Evolutionary conservation across 2,888 invertebrate genomes (phyloP).

Genomic region (Spilosoma lubricipeda): DNA sequence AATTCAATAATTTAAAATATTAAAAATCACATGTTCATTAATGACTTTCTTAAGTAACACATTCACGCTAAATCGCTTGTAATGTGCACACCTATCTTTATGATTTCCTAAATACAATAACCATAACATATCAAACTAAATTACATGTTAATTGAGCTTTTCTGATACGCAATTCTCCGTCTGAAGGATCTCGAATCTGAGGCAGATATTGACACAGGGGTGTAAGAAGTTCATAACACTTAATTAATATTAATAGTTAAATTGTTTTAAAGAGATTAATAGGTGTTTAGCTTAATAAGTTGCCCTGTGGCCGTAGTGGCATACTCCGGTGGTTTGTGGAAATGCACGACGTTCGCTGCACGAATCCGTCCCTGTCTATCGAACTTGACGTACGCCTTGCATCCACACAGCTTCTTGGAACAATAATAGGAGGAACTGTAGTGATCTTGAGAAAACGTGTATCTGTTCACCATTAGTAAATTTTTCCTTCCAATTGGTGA

Average conservation of each 20-base stretch:
- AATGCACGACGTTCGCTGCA: conserved; percentile 13
- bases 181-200: not conserved
- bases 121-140: not conserved
- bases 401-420: conserved; percentile 47
- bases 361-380: conserved; percentile 22
- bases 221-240: not conserved
- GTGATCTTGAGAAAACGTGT: conserved; percentile 49
- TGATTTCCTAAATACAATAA: not conserved
- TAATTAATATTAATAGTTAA: not conserved
- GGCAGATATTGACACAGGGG: not conserved
- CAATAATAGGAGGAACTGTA: conserved; percentile 43
- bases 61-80: not conserved
- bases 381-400: conserved; percentile 49
- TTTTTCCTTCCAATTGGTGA: conserved; percentile 35
- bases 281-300: conserved; percentile 1
- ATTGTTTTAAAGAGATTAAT: not conserved
- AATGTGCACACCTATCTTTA: not conserved
- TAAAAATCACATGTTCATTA: not conserved
- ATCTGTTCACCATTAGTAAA: conserved; percentile 41
- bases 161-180: not conserved
- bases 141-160: not conserved
- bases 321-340: conserved; percentile 18
- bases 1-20: not conserved
- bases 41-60: not conserved
- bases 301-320: conserved; percentile 11